Base-by-base conservation (phyloP, 1,140 invertebrate species). In the Formica selysi region DNA sequence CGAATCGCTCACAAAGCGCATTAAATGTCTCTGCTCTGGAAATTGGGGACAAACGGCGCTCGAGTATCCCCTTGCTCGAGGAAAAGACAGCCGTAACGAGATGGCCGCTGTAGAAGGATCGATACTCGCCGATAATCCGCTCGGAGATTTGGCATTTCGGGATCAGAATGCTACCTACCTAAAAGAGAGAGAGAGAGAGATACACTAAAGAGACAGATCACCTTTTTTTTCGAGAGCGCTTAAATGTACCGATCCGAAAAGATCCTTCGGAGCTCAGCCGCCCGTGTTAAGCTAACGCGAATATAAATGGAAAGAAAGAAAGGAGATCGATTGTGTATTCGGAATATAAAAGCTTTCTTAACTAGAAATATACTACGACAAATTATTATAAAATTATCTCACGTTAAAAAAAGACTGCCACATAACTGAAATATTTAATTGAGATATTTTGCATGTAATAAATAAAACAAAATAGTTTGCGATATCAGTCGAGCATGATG, bases 1-100 rank as follows among this genome's bases (percentile, higher is more conserved):
- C 89, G 89, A 92, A 89, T 90, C 87, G 87, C 22, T 61, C 61
- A 89, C 89, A 93, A 93, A 93, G 91, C 91, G 92, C 89, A 92
- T 93, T 93, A 92, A 90, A 92, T 86, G 86, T 91, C 88, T 74
- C 87, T 62, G 26, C 78, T 61, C 61, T 64, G 76, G 41, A 76
- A 87, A 89, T 84, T 65, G 88, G 65, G 87, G 79, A 89, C 87
- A 79, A 84, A 84, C 41, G 76, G 36, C 10, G 70, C 83, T 86
- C 73, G 85, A 90, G 76, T 80, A 67, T 76, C 88, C 67, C 51
- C 74, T 87, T 80, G 70, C 65, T 83, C 84, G 83, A 79, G 76
- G 79, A 85, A 76, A 90, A 87, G 68, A 87, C 86, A 79, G 48
- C 57, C 86, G 85, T 90, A 91, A 90, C 88, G 89, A 91, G 90